phyloP scores from a whole-genome alignment of 1,140 invertebrate genomes.

The Idris sp. region DNA sequence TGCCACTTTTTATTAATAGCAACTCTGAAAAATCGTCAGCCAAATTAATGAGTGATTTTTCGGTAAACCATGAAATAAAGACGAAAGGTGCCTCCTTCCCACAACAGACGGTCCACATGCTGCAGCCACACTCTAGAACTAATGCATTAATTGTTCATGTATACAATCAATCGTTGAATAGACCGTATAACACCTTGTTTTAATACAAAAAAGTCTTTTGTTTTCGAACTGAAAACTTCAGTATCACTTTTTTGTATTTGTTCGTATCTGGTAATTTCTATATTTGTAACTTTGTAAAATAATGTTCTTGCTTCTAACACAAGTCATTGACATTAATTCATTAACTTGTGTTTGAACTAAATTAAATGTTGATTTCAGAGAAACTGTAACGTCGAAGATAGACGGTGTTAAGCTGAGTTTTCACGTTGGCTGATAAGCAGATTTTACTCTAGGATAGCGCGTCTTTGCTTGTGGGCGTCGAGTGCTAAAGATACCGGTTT shows the following conservation, averaged over 20 bases:
- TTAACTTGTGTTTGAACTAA: too few relatives aligned
- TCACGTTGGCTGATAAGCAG: constrained; percentile 72
- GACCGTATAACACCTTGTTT: constrained; percentile 21
- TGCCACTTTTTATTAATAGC: constrained; percentile 51
- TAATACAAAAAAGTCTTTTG: too few relatives aligned
- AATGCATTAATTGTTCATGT: constrained; percentile 71
- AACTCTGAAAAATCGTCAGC: constrained; percentile 34
- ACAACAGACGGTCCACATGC: constrained; percentile 74
- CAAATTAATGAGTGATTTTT: constrained; percentile 75
- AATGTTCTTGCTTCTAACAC: too few relatives aligned
- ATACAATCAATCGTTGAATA: constrained; percentile 41
- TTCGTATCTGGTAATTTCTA: too few relatives aligned
- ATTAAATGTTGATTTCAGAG: constrained; percentile 49
- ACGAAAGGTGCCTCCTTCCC: constrained; percentile 59
- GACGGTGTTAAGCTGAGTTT: constrained; percentile 69
- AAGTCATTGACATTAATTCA: too few relatives aligned
- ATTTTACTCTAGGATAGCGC: constrained; percentile 73
- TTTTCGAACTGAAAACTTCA: too few relatives aligned
- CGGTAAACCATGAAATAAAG: constrained; percentile 73
- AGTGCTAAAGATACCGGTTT: constrained; percentile 75
- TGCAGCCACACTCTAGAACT: constrained; percentile 64
- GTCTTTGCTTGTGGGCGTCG: constrained; percentile 68
- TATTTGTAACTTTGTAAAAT: too few relatives aligned
- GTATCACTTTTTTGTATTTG: too few relatives aligned
- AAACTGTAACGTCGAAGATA: constrained; percentile 27